Percentiles rank a stretch among this genome's conserved stretches.
phyloP scores from a whole-genome alignment of 1,140 invertebrate species.

The Eufriesea mexicana region DNA sequence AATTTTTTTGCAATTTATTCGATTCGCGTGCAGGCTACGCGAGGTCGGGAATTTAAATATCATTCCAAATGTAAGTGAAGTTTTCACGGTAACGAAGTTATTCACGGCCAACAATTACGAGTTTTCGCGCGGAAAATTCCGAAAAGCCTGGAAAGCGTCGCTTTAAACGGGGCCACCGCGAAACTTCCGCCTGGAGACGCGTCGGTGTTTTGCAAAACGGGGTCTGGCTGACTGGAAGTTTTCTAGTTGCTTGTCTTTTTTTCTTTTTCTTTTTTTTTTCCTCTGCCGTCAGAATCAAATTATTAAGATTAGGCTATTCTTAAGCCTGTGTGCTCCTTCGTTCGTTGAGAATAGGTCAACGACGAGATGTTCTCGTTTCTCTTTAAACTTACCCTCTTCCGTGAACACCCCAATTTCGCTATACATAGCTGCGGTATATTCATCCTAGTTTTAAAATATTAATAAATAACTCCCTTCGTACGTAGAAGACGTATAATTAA shows the following conservation, averaged over 20 bases:
- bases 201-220: background rate
- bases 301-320: background rate
- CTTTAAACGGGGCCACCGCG: conserved; percentile 6
- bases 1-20: background rate
- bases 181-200: background rate
- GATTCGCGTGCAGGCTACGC: background rate
- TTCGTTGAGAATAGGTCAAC: background rate
- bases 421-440: too few relatives aligned
- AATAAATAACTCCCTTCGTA: too few relatives aligned
- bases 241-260: background rate
- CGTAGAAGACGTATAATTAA: too few relatives aligned
- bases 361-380: background rate
- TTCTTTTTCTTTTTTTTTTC: too few relatives aligned
- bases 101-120: conserved; percentile 34
- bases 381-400: too few relatives aligned
- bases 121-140: conserved; percentile 24
- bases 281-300: background rate
- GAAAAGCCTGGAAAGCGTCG: conserved; percentile 16
- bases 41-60: conserved; percentile 22
- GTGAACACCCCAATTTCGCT: too few relatives aligned
- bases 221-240: background rate
- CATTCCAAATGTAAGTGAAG: conserved; percentile 17
- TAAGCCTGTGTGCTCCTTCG: too few relatives aligned
- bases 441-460: too few relatives aligned
- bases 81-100: conserved; percentile 31